Conservation (phyloP, 2,797 vertebrate genomes). For the Melanotaenia nigrans region DNA sequence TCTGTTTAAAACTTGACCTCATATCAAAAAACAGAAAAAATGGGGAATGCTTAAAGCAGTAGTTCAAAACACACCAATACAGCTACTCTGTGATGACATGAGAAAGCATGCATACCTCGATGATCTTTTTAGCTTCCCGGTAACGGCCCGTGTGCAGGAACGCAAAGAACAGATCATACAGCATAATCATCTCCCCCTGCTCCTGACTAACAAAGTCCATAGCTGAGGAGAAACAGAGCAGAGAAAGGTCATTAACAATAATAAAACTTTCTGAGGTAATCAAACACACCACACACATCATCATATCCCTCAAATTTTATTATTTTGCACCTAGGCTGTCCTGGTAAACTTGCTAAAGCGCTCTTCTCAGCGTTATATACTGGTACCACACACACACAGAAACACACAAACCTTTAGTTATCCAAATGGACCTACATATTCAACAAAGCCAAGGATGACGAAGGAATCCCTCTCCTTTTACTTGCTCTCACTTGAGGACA, state of each 20-base stretch:
- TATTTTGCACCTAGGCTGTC: slow-evolving; percentile 68
- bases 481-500: slow-evolving; percentile 30
- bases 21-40: neutral
- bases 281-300: slow-evolving; percentile 36
- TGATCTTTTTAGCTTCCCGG: slow-evolving; percentile 93
- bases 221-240: slow-evolving; percentile 73
- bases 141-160: slow-evolving; percentile 92
- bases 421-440: slow-evolving; percentile 42
- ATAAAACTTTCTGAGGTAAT: slow-evolving; percentile 32
- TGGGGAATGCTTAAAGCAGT: neutral
- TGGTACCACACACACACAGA: slow-evolving; percentile 51
- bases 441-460: slow-evolving; percentile 31
- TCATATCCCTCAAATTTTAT: slow-evolving; percentile 42
- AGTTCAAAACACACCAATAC: neutral
- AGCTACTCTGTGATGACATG: neutral
- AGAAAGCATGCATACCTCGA: slow-evolving; percentile 86
- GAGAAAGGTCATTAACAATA: slow-evolving; percentile 48
- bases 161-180: slow-evolving; percentile 94
- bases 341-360: slow-evolving; percentile 64
- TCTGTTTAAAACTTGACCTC: neutral
- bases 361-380: slow-evolving; percentile 58
- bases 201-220: slow-evolving; percentile 91
- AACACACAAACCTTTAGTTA: slow-evolving; percentile 30
- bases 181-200: slow-evolving; percentile 92
- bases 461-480: slow-evolving; percentile 29